Evolutionary conservation across 2,888 invertebrate species (phyloP).

Genomic region (Girardia tigrina): DNA sequence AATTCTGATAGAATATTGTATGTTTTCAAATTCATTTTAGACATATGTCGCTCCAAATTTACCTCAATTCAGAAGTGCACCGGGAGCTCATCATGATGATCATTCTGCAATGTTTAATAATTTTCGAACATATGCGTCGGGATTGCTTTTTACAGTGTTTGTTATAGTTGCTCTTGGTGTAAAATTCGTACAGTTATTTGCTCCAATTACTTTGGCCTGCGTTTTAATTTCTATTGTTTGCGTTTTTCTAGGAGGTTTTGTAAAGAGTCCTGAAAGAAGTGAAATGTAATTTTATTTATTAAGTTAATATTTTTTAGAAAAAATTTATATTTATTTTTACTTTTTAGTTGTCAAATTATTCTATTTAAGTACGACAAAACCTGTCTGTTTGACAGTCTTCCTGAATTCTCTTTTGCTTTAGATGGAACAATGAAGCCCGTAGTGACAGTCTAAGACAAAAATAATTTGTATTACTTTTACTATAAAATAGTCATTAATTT

Average conservation of each 20-base stretch:
- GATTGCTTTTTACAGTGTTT: constrained; percentile 74
- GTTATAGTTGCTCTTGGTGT: constrained; percentile 84
- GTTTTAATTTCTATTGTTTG: constrained; percentile 86
- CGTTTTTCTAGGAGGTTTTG: constrained; percentile 82
- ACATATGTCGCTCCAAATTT: constrained; percentile 26
- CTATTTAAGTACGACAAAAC: background rate
- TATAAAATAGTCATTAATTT: too few relatives aligned
- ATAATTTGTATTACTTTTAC: too few relatives aligned
- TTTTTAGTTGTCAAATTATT: too few relatives aligned
- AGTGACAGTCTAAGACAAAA: too few relatives aligned
- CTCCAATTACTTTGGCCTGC: constrained; percentile 83
- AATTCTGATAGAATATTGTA: constrained; percentile 21
- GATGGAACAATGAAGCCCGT: background rate
- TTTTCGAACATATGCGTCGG: constrained; percentile 85
- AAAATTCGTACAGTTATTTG: constrained; percentile 95
- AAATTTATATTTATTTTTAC: background rate
- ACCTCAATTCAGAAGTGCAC: constrained; percentile 31
- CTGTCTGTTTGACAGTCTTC: background rate
- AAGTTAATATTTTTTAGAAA: background rate
- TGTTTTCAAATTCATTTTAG: constrained; percentile 13
- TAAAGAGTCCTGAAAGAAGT: constrained; percentile 37
- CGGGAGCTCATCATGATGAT: constrained; percentile 18
- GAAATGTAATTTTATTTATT: constrained; percentile 39
- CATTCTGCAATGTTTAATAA: constrained; percentile 62
- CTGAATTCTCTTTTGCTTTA: background rate